These are phyloP conservation scores for Chrysolina oricalcia DNA, from an alignment of 2,888 invertebrate species.

Conservation along the genomic window DNA sequence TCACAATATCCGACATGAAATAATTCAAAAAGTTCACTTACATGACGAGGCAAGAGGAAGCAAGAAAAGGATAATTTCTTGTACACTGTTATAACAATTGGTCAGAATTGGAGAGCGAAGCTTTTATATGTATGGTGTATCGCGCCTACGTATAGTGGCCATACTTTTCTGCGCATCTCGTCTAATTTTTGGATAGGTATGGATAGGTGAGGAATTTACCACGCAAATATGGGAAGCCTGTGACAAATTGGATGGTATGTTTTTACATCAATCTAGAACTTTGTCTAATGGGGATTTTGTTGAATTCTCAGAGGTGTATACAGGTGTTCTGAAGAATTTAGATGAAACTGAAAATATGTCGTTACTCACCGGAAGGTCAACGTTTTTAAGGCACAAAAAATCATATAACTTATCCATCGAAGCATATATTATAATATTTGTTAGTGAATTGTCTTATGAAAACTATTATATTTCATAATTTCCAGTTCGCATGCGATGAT, in stretches of 20 bases:
- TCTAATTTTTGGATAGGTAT: constrained; percentile 29
- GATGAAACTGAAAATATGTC: too few relatives aligned
- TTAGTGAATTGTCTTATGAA: too few relatives aligned
- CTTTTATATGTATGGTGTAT: constrained; percentile 45
- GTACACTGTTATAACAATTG: constrained; percentile 47
- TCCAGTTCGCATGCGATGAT: too few relatives aligned
- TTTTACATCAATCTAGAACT: neutral
- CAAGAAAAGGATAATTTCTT: constrained; percentile 44
- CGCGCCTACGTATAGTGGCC: constrained; percentile 46
- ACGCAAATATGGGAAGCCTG: neutral
- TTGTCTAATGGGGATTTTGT: neutral
- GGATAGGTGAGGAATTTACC: constrained; percentile 9
- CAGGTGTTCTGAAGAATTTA: too few relatives aligned
- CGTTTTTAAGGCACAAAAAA: too few relatives aligned
- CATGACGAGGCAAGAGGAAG: constrained; percentile 37
- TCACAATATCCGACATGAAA: constrained; percentile 3
- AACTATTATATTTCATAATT: too few relatives aligned
- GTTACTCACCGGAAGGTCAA: too few relatives aligned
- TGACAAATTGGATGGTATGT: neutral
- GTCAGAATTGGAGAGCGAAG: constrained; percentile 44
- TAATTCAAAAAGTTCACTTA: constrained; percentile 44
- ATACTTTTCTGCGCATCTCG: constrained; percentile 39
- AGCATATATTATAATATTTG: too few relatives aligned
- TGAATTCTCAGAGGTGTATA: neutral
- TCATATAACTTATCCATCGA: too few relatives aligned